These are phyloP conservation scores for Gasterosteus nipponicus DNA, from an alignment of 2,113 vertebrate species.

Conservation along the genomic window DNA sequence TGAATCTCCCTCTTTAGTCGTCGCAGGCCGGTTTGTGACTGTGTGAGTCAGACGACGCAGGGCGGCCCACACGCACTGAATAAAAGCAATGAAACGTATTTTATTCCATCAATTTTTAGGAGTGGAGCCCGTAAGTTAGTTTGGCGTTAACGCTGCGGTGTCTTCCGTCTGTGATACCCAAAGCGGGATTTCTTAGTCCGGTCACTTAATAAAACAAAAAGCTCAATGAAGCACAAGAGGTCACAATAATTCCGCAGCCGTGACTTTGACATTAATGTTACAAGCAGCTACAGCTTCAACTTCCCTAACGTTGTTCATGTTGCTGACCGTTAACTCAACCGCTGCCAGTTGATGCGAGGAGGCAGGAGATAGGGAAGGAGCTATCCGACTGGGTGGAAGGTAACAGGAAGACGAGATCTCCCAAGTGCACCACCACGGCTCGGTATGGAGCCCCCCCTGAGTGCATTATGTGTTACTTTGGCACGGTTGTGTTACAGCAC, in stretches of 20 bases:
- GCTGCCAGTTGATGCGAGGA: not conserved
- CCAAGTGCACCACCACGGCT: too few relatives aligned
- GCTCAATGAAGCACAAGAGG: too few relatives aligned
- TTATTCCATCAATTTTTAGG: too few relatives aligned
- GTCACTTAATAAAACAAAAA: too few relatives aligned
- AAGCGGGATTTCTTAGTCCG: too few relatives aligned
- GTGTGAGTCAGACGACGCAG: not conserved
- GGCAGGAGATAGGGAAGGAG: not conserved
- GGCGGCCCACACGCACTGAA: not conserved
- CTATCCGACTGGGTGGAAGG: not conserved
- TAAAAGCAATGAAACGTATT: not conserved
- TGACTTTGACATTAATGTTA: too few relatives aligned
- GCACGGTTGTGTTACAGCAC: not conserved
- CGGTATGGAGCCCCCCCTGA: not conserved
- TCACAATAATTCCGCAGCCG: too few relatives aligned
- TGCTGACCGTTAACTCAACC: not conserved
- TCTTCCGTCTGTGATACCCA: too few relatives aligned
- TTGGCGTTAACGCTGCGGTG: too few relatives aligned
- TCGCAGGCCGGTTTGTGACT: not conserved
- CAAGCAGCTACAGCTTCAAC: not conserved
- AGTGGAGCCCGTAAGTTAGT: too few relatives aligned
- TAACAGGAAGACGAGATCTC: not conserved
- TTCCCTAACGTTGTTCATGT: not conserved
- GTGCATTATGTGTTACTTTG: not conserved
- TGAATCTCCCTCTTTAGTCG: too few relatives aligned